Base-by-base conservation (phyloP, 2,113 vertebrate species). In the Camelus bactrianus region DNA sequence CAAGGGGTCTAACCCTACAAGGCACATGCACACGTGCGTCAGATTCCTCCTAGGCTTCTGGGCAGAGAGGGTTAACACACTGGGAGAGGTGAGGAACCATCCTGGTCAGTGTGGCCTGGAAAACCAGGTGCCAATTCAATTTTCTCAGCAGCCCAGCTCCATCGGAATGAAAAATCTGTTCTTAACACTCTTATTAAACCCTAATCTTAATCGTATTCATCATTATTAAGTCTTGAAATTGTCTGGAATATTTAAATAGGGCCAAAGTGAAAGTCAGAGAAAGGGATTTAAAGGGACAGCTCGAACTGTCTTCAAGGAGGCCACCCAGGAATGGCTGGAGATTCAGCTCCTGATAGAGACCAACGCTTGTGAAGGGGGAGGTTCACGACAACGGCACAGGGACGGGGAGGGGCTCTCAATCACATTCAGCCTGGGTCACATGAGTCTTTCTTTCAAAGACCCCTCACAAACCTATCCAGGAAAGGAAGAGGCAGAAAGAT, bases 151-250 rank as follows among this genome's bases (percentile, higher is more conserved):
- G 94, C 97, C 97, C 95, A 94, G 95, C 98, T 97, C 85, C 97
- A 97, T 93, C 93, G 35, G 96, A 97, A 98, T 98, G 98, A 98
- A 98, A 98, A 98, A 98, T 98, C 98, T 98, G 98, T 98, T 98
- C 97, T 98, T 98, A 98, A 98, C 97, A 91, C 92, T 98, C 97
- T 98, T 98, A 98, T 98, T 98, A 98, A 98, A 98, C 96, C 97
- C 98, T 98, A 98, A 98, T 98, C 98, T 98, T 97, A 98, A 98
- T 98, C 97, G 30, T 98, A 98, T 99, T 98, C 98, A 98, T 98
- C 98, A 98, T 98, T 98, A 98, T 98, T 98, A 98, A 98, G 96
- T 50, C 97, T 98, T 93, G 76, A 98, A 98, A 98, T 97, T 97
- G 98, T 97, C 97, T 95, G 98, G 98, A 98, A 98, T 98, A 98